Conservation (phyloP, 2,888 invertebrate genomes). For the Eutolmus rufibarbis region DNA sequence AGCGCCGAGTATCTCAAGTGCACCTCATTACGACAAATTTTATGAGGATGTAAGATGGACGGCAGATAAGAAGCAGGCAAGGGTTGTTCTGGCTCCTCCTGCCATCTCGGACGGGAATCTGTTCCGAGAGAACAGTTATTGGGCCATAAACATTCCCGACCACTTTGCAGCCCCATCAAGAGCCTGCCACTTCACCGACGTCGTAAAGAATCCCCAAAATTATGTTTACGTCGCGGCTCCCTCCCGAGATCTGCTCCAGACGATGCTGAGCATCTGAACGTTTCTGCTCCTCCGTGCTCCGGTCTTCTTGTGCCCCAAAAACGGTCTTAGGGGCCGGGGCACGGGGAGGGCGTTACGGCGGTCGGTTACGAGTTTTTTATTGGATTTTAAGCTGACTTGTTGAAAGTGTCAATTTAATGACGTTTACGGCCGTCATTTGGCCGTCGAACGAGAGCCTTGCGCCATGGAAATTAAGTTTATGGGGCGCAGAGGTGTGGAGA, state of each 20-base stretch:
- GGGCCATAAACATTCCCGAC: neutral
- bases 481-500: conserved; percentile 27
- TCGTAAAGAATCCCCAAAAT: conserved; percentile 8
- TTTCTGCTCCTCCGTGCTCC: neutral
- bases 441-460: conserved; percentile 15
- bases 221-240: neutral
- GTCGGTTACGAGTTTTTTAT: conserved; percentile 34
- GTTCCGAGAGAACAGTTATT: neutral
- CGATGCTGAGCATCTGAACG: neutral
- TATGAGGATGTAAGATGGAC: neutral
- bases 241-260: neutral
- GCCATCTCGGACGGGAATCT: neutral
- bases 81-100: neutral
- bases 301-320: neutral
- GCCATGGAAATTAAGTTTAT: conserved; percentile 37
- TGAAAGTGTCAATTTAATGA: conserved; percentile 39
- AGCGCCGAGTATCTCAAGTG: neutral
- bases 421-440: conserved; percentile 15
- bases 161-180: neutral
- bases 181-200: neutral
- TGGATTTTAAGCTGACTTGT: conserved; percentile 31
- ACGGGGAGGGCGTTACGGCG: neutral
- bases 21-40: neutral
- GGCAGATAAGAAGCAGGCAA: neutral
- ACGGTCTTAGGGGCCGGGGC: neutral